Percentiles rank a stretch among this genome's conserved stretches.
phyloP scores from a whole-genome alignment of 2,113 vertebrate species.

The Ibidorhyncha struthersii region DNA sequence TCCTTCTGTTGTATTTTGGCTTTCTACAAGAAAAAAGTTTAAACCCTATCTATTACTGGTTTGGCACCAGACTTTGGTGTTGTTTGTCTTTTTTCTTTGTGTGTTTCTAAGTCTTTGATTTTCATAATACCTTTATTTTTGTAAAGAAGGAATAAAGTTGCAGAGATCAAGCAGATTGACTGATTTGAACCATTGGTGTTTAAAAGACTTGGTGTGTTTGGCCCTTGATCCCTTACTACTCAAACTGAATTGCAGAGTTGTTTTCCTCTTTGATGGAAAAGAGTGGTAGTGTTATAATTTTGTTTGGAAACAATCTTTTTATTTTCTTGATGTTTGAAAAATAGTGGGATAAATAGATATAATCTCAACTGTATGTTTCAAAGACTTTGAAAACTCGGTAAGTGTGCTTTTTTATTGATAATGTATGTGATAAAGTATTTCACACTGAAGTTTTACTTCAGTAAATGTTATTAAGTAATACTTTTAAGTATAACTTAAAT shows the following conservation, averaged over 20 bases:
- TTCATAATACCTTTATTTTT: neutral
- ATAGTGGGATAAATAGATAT: neutral
- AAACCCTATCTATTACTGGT: neutral
- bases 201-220: neutral
- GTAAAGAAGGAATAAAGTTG: neutral
- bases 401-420: neutral
- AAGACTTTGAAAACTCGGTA: neutral
- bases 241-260: neutral
- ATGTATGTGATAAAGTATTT: neutral
- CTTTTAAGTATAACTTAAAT: neutral
- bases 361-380: neutral
- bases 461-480: neutral
- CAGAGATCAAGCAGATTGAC: neutral
- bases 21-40: neutral
- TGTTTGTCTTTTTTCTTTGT: neutral
- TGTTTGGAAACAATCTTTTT: neutral
- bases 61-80: neutral
- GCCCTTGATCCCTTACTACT: neutral
- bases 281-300: neutral
- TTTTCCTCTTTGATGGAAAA: neutral
- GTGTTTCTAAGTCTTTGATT: neutral
- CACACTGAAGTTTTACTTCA: neutral
- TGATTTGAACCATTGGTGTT: neutral
- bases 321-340: conserved; percentile 13
- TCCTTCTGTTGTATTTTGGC: neutral